These are phyloP conservation scores for Sarcophaga variegata DNA, from an alignment of 2,888 invertebrate species.

Conservation along the genomic window DNA sequence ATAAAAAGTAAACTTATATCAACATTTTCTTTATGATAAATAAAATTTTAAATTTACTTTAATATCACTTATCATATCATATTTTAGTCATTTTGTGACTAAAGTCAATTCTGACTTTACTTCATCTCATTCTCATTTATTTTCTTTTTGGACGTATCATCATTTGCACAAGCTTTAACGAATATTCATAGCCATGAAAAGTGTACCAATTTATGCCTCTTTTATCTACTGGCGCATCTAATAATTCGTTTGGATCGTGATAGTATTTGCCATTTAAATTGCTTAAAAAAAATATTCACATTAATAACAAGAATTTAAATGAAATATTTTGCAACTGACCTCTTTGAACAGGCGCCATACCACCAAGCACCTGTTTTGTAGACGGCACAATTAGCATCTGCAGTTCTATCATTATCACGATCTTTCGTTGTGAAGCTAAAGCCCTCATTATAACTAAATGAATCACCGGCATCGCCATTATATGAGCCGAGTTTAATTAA, in stretches of 20 bases:
- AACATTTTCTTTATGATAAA: no score
- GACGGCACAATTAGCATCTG: constrained; percentile 8
- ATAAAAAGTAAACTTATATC: background rate
- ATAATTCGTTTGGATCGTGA: no score
- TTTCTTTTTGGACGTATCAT: constrained; percentile 18
- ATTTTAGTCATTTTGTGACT: no score
- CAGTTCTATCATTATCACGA: constrained; percentile 15
- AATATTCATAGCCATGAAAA: constrained; percentile 17
- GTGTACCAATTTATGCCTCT: background rate
- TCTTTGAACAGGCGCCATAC: background rate
- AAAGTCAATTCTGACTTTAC: no score
- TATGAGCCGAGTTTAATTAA: constrained; percentile 8
- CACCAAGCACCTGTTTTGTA: constrained; percentile 31
- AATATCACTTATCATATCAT: no score
- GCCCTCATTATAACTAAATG: constrained; percentile 14
- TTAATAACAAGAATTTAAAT: background rate
- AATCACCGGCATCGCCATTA: constrained; percentile 25
- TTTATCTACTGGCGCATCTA: background rate
- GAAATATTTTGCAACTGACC: constrained; percentile 14
- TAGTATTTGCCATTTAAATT: constrained; percentile 25
- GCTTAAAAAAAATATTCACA: background rate
- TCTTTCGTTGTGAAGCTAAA: constrained; percentile 21
- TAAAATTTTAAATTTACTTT: no score
- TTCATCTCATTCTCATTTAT: background rate
- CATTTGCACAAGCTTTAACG: constrained; percentile 36